Conservation (phyloP, 2,113 vertebrate species). For the Apodemus speciosus region DNA sequence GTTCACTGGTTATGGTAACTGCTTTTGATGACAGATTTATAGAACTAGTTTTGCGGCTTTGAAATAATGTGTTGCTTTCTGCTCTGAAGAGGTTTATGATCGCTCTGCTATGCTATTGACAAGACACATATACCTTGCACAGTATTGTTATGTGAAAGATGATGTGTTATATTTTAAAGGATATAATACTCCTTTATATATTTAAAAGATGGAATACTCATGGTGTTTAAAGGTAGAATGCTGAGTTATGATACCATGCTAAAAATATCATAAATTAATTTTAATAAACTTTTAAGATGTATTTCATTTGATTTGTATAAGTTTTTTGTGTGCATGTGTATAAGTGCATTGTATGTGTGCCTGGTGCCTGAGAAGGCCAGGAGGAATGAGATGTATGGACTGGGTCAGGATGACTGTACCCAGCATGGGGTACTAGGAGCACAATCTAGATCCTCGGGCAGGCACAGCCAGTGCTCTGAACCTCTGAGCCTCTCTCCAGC, state of each 20-base stretch:
- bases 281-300: conserved; percentile 22
- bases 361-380: no score
- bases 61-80: conserved; percentile 54
- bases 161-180: conserved; percentile 2
- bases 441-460: not conserved
- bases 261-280: conserved; percentile 61
- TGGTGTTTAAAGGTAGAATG: not conserved
- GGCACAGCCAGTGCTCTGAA: not conserved
- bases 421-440: not conserved
- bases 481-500: not conserved
- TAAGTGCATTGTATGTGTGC: not conserved
- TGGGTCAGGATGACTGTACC: not conserved
- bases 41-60: conserved; percentile 39
- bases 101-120: not conserved
- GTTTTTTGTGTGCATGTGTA: not conserved
- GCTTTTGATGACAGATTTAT: conserved; percentile 41
- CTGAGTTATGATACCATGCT: conserved; percentile 28
- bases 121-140: not conserved
- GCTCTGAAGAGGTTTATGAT: conserved; percentile 28
- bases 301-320: not conserved
- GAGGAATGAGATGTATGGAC: not conserved
- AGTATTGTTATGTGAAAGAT: conserved; percentile 38
- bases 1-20: conserved; percentile 12
- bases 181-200: not conserved
- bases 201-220: not conserved